These are phyloP conservation scores for Hesperia comma DNA, from an alignment of 2,888 invertebrate genomes.

Conservation along the genomic window DNA sequence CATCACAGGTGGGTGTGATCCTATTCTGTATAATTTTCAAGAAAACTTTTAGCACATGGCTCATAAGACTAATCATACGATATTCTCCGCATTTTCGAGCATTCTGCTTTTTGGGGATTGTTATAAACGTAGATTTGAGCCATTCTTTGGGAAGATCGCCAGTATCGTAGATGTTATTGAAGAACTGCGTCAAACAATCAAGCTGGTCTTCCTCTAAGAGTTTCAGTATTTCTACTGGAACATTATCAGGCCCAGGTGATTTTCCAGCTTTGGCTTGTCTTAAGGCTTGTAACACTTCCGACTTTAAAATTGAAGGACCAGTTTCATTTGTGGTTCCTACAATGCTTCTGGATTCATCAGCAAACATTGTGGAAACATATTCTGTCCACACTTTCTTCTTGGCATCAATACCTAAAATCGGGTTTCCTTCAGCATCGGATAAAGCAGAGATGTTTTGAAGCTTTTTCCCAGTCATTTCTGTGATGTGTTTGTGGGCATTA, in stretches of 20 bases:
- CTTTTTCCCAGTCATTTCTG: conserved; percentile 7
- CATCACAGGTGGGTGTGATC: conserved; percentile 4
- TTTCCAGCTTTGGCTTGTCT: background rate
- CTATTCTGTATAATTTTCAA: conserved; percentile 3
- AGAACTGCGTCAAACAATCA: background rate
- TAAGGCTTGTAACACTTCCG: background rate
- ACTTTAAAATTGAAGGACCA: conserved; percentile 3
- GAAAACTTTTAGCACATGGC: conserved; percentile 8
- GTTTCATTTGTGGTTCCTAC: background rate
- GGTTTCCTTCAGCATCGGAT: no score
- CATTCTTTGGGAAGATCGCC: conserved; percentile 9
- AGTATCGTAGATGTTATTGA: background rate
- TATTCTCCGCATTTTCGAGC: conserved; percentile 12
- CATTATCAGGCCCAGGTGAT: background rate
- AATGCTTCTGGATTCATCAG: background rate
- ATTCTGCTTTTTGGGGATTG: conserved; percentile 13
- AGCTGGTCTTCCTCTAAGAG: conserved; percentile 2
- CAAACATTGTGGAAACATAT: background rate
- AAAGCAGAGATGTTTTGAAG: background rate
- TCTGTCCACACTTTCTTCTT: conserved; percentile 10
- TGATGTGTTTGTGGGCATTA: background rate
- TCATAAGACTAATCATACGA: conserved; percentile 23
- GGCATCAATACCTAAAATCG: background rate
- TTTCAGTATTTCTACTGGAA: conserved; percentile 12
- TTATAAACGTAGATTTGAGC: conserved; percentile 5